phyloP scores from a whole-genome alignment of 2,888 invertebrate species.

The Limnephilus auricula region DNA sequence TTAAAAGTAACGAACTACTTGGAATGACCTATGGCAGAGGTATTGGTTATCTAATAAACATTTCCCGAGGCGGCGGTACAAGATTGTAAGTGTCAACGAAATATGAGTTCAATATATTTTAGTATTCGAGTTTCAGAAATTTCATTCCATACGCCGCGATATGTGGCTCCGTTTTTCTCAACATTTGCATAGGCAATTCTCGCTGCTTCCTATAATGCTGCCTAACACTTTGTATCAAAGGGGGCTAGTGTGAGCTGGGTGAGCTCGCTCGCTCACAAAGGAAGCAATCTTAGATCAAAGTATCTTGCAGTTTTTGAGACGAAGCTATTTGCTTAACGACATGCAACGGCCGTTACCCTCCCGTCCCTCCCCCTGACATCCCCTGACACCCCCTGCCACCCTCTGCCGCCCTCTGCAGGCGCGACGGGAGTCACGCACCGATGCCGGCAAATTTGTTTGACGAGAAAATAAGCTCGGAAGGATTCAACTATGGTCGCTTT shows the following conservation, averaged over 20 bases:
- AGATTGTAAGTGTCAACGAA: too few relatives aligned
- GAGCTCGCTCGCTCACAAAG: constrained; percentile 19
- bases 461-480: constrained; percentile 26
- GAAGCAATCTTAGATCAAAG: constrained; percentile 44
- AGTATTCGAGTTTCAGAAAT: not conserved
- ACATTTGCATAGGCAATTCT: constrained; percentile 43
- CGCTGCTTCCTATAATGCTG: not conserved
- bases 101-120: not conserved
- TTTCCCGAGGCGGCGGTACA: too few relatives aligned
- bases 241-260: not conserved
- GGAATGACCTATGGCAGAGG: too few relatives aligned
- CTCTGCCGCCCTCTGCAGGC: not conserved
- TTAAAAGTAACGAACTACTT: too few relatives aligned
- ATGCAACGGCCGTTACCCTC: constrained; percentile 52
- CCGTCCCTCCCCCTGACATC: not conserved
- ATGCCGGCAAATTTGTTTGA: constrained; percentile 56
- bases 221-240: constrained; percentile 30
- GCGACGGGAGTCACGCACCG: constrained; percentile 50
- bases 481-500: constrained; percentile 27
- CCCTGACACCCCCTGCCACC: not conserved
- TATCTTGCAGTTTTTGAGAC: constrained; percentile 45
- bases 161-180: not conserved
- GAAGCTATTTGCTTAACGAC: constrained; percentile 57
- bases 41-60: too few relatives aligned
- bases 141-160: not conserved